Evolutionary conservation across 2,797 vertebrate species (phyloP), one percentile per base, ranked within the genome.

Genomic region (Percopsis omiscomaycus): DNA sequence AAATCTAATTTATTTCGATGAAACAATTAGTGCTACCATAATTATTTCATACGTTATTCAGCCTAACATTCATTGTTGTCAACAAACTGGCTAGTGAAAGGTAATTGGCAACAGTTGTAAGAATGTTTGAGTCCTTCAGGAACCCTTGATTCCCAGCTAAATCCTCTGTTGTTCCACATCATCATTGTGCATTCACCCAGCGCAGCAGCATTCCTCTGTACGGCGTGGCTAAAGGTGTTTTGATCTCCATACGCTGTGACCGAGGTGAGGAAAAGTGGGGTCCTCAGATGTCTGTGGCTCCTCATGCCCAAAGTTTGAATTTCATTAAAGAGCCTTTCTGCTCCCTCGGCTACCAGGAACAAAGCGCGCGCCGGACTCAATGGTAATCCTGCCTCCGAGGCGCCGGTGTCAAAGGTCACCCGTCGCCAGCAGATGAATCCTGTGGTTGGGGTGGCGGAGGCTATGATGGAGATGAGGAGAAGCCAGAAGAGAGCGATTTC

Each of bases 341-440:
- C 83, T 88, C 86, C 85, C 83, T 78, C 73, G 49, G 82, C 83
- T 85, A 71, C 79, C 54, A 61, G 78, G 89, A 92, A 92, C 88
- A 92, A 92, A 92, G 88, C 83, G 48, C 57, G 79, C 87, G 83
- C 77, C 53, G 73, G 84, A 91, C 88, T 91, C 88, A 82, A 70
- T 87, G 74, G 88, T 92, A 92, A 91, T 92, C 91, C 89, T 91
- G 91, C 90, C 88, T 91, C 81, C 82, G 71, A 91, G 91, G 91
- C 76, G 78, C 82, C 29, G 69, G 82, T 86, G 84, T 86, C 88
- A 89, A 79, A 89, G 90, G 91, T 91, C 86, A 82, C 69, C 74
- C 84, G 77, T 88, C 83, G 78, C 88, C 88, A 82, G 88, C 86
- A 86, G 85, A 86, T 89, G 85, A 92, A 91, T 86, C 89, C 89